phyloP scores from a whole-genome alignment of 2,113 vertebrate genomes.

The Centropus bengalensis region DNA sequence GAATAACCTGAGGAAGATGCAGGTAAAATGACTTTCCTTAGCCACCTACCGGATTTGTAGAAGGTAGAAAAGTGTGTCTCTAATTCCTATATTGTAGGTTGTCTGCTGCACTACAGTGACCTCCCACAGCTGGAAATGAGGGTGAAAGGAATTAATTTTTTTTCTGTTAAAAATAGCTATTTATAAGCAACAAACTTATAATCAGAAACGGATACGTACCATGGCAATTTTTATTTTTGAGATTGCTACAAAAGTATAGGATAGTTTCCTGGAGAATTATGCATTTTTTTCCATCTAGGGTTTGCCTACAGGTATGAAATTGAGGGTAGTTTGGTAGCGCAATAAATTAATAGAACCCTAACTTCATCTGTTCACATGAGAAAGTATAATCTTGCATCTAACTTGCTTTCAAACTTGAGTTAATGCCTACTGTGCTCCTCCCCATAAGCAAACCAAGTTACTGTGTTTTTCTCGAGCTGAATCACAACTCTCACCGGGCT shows the following conservation, averaged over 20 bases:
- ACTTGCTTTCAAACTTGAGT: background rate
- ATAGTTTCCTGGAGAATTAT: background rate
- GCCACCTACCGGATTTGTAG: background rate
- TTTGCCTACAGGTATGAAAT: background rate
- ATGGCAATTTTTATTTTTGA: background rate
- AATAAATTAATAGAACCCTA: background rate
- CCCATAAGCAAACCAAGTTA: background rate
- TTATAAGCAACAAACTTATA: background rate
- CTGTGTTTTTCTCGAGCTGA: accelerated
- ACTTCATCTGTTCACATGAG: background rate
- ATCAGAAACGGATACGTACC: background rate
- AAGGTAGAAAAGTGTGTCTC: background rate
- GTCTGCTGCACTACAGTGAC: background rate
- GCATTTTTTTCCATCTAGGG: background rate
- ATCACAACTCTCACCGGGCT: accelerated
- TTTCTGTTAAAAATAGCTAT: background rate
- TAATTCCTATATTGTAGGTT: background rate
- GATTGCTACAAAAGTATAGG: background rate
- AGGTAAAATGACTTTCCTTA: background rate
- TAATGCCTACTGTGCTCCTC: background rate
- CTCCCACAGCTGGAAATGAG: background rate
- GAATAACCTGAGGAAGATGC: background rate
- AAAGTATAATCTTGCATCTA: background rate
- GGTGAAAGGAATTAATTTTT: background rate
- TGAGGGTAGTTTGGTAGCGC: background rate